Evolutionary conservation across 1,140 invertebrate genomes (phyloP).

Genomic region (Cecropterus lyciades): DNA sequence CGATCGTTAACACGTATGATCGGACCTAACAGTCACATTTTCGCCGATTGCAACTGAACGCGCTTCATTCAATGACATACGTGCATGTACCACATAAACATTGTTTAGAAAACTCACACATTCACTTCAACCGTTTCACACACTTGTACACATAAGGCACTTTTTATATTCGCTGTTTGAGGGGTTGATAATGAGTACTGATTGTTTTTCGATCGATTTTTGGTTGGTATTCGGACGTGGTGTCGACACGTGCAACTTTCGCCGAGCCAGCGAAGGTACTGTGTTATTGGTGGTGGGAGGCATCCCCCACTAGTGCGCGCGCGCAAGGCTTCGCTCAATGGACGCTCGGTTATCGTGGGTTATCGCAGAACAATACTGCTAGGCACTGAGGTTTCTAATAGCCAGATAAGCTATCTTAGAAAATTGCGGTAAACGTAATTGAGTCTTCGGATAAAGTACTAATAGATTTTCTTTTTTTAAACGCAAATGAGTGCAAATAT

Average conservation of each 20-base stretch:
- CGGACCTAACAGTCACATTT: conserved; percentile 74
- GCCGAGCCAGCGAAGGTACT: conserved; percentile 64
- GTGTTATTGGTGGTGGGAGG: conserved; percentile 49
- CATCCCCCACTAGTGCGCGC: conserved; percentile 58
- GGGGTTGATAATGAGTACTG: conserved; percentile 27
- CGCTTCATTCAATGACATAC: conserved; percentile 58
- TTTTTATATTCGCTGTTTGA: conserved; percentile 7
- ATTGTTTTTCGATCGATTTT: conserved; percentile 53
- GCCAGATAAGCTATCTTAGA: conserved; percentile 61
- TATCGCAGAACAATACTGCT: conserved; percentile 39
- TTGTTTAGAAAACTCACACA: conserved; percentile 39
- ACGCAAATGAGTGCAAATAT: background rate
- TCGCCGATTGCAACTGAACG: conserved; percentile 60
- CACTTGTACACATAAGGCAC: conserved; percentile 35
- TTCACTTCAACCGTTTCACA: conserved; percentile 35
- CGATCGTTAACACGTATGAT: conserved; percentile 52
- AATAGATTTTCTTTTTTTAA: conserved; percentile 1
- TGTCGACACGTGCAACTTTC: conserved; percentile 48
- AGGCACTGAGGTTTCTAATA: conserved; percentile 49
- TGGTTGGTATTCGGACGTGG: conserved; percentile 41
- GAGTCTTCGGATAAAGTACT: conserved; percentile 37
- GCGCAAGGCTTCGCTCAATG: conserved; percentile 63
- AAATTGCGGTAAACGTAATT: conserved; percentile 48
- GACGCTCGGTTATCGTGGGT: conserved; percentile 44
- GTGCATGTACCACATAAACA: conserved; percentile 43